Conservation (phyloP, 2,113 vertebrate genomes). For the Lepus europaeus region DNA sequence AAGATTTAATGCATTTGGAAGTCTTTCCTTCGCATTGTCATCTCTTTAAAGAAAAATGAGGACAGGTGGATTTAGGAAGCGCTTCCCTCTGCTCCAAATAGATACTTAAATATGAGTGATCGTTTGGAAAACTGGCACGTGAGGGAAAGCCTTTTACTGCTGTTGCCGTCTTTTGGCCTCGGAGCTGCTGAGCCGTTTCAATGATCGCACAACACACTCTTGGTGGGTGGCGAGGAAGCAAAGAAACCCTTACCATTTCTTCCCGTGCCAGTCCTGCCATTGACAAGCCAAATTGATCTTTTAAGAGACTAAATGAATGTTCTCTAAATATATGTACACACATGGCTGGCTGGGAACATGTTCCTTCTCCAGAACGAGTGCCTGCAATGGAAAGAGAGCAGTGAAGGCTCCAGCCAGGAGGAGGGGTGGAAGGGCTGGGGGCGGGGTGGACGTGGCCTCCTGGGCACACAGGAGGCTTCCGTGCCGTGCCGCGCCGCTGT, state of each 20-base stretch:
- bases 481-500: slow-evolving; percentile 70
- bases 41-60: slow-evolving; percentile 81
- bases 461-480: not conserved
- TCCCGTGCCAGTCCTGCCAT: slow-evolving; percentile 72
- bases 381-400: slow-evolving; percentile 65
- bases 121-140: slow-evolving; percentile 54
- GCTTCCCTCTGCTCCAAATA: slow-evolving; percentile 71
- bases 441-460: not conserved
- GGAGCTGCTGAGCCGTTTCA: slow-evolving; percentile 42
- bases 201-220: slow-evolving; percentile 41
- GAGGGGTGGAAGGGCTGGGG: not conserved
- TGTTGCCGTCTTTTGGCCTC: slow-evolving; percentile 65
- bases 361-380: slow-evolving; percentile 63
- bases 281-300: slow-evolving; percentile 83
- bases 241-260: slow-evolving; percentile 57
- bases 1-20: slow-evolving; percentile 66
- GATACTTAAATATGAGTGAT: slow-evolving; percentile 78
- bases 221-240: slow-evolving; percentile 66
- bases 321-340: slow-evolving; percentile 67
- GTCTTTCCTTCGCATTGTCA: slow-evolving; percentile 44
- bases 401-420: slow-evolving; percentile 18
- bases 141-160: slow-evolving; percentile 31
- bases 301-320: slow-evolving; percentile 80
- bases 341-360: slow-evolving; percentile 58
- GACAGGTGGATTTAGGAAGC: slow-evolving; percentile 75